A percentile compares a stretch with the other conserved stretches of the same genome.
Evolutionary conservation across 2,113 vertebrate species (phyloP).

Genomic region (Rhea pennata): DNA sequence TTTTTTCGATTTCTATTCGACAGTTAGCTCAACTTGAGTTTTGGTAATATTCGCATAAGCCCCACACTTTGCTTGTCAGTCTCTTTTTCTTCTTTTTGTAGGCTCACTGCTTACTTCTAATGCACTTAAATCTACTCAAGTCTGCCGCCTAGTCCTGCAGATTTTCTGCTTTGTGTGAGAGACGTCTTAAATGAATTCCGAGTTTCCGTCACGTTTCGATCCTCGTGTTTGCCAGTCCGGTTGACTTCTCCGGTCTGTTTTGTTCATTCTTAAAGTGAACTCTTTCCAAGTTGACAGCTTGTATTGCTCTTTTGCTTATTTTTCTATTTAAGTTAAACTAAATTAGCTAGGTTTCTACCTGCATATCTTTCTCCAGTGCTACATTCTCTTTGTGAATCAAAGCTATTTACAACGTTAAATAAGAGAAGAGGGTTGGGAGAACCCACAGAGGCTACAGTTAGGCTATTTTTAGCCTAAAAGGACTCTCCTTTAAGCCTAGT

Average conservation of each 20-base stretch:
- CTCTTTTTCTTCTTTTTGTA: not conserved
- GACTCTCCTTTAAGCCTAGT: not conserved
- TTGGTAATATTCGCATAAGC: not conserved
- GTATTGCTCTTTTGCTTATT: not conserved
- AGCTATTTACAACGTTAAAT: not conserved
- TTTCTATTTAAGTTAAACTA: not conserved
- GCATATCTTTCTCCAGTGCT: not conserved
- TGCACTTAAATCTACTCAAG: not conserved
- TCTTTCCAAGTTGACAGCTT: not conserved
- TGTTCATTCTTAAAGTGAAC: not conserved
- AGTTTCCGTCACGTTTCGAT: not conserved
- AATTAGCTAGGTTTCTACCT: not conserved
- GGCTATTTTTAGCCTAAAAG: not conserved
- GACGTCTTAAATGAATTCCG: not conserved
- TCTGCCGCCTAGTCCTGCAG: not conserved
- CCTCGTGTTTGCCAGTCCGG: not conserved
- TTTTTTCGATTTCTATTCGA: not conserved
- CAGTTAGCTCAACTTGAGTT: not conserved
- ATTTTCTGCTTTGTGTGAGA: not conserved
- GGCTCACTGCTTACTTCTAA: not conserved
- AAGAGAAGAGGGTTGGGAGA: not conserved
- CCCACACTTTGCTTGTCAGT: not conserved
- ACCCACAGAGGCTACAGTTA: not conserved
- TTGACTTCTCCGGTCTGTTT: not conserved
- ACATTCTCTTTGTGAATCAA: not conserved